A percentile compares a stretch with the other conserved stretches of the same genome.
These are phyloP conservation scores for Chelon labrosus DNA, from an alignment of 2,797 vertebrate species.

Conservation along the genomic window DNA sequence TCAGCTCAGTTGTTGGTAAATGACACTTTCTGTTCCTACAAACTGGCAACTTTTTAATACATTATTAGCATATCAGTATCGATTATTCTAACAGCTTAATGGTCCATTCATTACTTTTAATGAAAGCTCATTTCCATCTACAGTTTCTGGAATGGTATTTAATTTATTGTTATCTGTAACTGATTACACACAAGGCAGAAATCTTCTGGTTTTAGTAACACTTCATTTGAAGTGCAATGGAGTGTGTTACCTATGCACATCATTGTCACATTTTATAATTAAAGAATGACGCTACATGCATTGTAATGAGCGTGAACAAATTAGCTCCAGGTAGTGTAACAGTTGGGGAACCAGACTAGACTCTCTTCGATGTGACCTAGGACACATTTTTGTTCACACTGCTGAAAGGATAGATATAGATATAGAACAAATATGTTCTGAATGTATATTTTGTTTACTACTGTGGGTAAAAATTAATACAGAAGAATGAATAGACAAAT, in stretches of 20 bases:
- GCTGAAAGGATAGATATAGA: too few relatives aligned
- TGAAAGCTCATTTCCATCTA: constrained; percentile 9
- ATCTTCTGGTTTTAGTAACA: constrained; percentile 39
- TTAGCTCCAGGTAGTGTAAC: constrained; percentile 27
- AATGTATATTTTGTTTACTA: constrained; percentile 31
- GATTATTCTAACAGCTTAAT: constrained; percentile 17
- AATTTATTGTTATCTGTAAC: constrained; percentile 27
- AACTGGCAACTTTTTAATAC: constrained; percentile 14
- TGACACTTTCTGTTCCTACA: constrained; percentile 13
- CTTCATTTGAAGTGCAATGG: constrained; percentile 40
- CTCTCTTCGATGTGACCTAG: too few relatives aligned
- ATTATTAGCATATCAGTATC: constrained; percentile 30
- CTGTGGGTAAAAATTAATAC: background rate
- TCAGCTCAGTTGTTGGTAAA: constrained; percentile 28
- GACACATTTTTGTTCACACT: too few relatives aligned
- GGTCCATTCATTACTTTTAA: constrained; percentile 17
- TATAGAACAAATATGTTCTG: background rate
- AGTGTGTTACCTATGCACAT: constrained; percentile 29
- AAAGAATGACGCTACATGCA: constrained; percentile 21
- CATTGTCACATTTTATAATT: constrained; percentile 43
- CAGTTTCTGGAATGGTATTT: constrained; percentile 25
- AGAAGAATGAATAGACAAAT: background rate
- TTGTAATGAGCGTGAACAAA: constrained; percentile 8
- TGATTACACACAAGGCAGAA: constrained; percentile 29
- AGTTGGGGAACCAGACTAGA: constrained; percentile 26